Conservation (phyloP, 2,888 invertebrate genomes). For the Netelia virgata region DNA sequence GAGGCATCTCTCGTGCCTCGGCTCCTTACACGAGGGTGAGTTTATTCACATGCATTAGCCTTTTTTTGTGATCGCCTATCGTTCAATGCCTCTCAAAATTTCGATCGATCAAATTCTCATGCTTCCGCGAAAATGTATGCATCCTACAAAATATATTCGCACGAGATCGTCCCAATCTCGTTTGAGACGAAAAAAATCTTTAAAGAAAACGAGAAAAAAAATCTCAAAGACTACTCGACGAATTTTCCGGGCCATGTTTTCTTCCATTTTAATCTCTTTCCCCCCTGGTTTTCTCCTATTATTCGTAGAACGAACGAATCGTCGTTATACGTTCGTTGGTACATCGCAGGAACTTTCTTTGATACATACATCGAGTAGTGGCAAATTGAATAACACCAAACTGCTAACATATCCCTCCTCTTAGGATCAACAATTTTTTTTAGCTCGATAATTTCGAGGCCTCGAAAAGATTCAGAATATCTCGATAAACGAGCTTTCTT, state of each 20-base stretch:
- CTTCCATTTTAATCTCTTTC: background rate
- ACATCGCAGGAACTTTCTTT: too few relatives aligned
- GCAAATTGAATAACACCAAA: too few relatives aligned
- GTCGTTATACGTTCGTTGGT: too few relatives aligned
- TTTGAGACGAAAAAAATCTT: background rate
- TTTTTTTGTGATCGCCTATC: background rate
- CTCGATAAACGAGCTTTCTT: too few relatives aligned
- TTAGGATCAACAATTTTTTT: too few relatives aligned
- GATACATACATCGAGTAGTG: too few relatives aligned
- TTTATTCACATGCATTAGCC: conserved; percentile 49
- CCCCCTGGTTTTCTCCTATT: background rate
- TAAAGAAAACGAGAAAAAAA: background rate
- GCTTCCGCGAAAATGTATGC: background rate
- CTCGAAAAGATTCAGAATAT: too few relatives aligned
- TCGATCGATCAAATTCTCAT: background rate
- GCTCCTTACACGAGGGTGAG: conserved; percentile 89
- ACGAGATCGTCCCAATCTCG: conserved; percentile 9
- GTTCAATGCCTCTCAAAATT: too few relatives aligned
- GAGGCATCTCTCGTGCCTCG: conserved; percentile 87
- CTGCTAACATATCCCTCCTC: too few relatives aligned
- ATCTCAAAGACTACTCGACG: background rate
- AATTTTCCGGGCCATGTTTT: background rate
- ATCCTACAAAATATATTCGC: background rate
- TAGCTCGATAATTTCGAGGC: too few relatives aligned
- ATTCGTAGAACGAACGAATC: background rate